phyloP scores from a whole-genome alignment of 2,797 vertebrate genomes.

The Tenualosa thibaudeaui region DNA sequence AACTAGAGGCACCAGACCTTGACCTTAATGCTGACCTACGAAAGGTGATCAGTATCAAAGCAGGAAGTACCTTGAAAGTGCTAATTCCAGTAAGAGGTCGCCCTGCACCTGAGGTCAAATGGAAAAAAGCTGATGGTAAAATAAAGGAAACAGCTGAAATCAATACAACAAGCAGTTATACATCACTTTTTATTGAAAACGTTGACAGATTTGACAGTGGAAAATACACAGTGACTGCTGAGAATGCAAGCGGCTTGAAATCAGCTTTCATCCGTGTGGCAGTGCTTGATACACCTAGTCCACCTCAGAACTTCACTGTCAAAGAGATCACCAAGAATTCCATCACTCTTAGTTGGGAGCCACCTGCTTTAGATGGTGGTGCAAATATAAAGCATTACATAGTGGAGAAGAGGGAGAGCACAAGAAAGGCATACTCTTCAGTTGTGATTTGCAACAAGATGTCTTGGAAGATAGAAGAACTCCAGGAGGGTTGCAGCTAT shows the following conservation, averaged over 20 bases:
- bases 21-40: constrained; percentile 94
- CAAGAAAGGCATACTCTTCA: constrained; percentile 93
- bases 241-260: constrained; percentile 94
- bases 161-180: constrained; percentile 91
- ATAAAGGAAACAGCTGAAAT: constrained; percentile 91
- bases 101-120: constrained; percentile 95
- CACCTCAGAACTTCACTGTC: constrained; percentile 87
- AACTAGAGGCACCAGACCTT: constrained; percentile 93
- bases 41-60: constrained; percentile 93
- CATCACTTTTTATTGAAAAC: constrained; percentile 93
- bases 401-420: constrained; percentile 96
- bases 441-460: constrained; percentile 91
- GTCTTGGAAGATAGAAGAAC: constrained; percentile 91
- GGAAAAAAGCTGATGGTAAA: constrained; percentile 90
- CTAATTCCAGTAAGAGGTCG: constrained; percentile 95
- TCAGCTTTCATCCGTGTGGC: constrained; percentile 95
- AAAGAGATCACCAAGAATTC: constrained; percentile 94
- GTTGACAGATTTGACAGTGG: constrained; percentile 95
- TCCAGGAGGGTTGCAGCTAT: constrained; percentile 92
- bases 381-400: constrained; percentile 97
- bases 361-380: constrained; percentile 92
- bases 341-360: constrained; percentile 94
- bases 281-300: constrained; percentile 93
- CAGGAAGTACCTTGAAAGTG: constrained; percentile 89
- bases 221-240: constrained; percentile 92